Evolutionary conservation across 2,888 invertebrate species (phyloP).

Genomic region (Nineta flava): DNA sequence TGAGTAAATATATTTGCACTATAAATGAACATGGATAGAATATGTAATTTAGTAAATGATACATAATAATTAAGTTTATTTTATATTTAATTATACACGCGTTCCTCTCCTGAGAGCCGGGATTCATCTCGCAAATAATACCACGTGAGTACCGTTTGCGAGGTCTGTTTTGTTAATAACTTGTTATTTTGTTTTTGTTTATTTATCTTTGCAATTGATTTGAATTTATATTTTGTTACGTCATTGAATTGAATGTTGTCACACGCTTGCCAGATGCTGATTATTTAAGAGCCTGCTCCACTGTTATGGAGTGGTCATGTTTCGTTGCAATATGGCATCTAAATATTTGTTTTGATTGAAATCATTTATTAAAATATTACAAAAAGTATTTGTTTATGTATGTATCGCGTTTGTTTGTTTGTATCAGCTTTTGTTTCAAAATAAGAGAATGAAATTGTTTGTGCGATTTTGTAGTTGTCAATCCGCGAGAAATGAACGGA

Average conservation of each 20-base stretch:
- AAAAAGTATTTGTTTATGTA: too few species aligned
- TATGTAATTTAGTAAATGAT: neutral
- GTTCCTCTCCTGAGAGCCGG: slow-evolving; percentile 7
- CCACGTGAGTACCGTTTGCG: neutral
- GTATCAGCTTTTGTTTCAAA: too few species aligned
- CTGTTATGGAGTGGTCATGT: neutral
- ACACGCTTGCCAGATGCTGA: neutral
- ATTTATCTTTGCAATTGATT: neutral
- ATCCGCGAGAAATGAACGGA: too few species aligned
- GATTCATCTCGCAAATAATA: neutral
- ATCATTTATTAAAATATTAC: too few species aligned
- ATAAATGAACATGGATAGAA: neutral
- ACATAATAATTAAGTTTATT: neutral
- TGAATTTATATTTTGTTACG: too few species aligned
- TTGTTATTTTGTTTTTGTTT: neutral
- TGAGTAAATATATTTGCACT: slow-evolving; percentile 2
- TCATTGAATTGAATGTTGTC: neutral
- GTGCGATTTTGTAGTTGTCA: too few species aligned
- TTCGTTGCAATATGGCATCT: neutral
- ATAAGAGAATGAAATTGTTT: too few species aligned
- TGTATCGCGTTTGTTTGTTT: too few species aligned
- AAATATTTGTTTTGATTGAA: neutral
- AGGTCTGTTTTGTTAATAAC: too few species aligned
- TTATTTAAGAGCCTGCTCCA: neutral
- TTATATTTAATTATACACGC: slow-evolving; percentile 3